A percentile compares a stretch with the other conserved stretches of the same genome.
These are phyloP conservation scores for Luidia sarsii DNA, from an alignment of 53 echinoderm and acorn worm species.

Conservation along the genomic window DNA sequence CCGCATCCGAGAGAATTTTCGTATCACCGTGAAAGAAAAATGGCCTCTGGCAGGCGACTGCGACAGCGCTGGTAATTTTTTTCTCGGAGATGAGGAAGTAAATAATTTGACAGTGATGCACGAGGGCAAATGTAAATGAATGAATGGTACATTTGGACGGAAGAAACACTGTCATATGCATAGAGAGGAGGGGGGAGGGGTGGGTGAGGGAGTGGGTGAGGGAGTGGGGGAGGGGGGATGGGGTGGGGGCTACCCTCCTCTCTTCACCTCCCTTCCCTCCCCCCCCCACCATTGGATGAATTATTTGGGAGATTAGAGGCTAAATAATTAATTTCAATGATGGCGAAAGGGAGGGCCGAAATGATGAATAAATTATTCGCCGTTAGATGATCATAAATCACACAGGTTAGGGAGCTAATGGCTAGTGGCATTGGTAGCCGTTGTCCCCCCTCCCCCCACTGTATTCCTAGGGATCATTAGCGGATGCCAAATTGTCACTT, in stretches of 20 bases:
- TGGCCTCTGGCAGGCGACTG: conserved; percentile 2
- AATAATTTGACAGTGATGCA: conserved; percentile 28
- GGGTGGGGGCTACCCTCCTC: too few species aligned
- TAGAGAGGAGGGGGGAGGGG: too few species aligned
- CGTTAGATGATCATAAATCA: conserved; percentile 25
- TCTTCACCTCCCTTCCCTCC: too few species aligned
- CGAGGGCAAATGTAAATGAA: not conserved
- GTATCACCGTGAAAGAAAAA: conserved; percentile 24
- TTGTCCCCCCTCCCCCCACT: too few species aligned
- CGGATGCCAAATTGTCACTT: too few species aligned
- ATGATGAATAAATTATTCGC: conserved; percentile 31
- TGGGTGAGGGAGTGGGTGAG: too few species aligned
- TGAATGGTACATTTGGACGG: not conserved
- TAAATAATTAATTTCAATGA: conserved; percentile 55
- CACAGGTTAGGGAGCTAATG: not conserved
- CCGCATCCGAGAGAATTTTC: too few species aligned
- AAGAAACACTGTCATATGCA: not conserved
- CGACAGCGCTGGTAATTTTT: conserved; percentile 26
- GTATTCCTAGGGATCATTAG: too few species aligned
- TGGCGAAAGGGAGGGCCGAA: conserved; percentile 23
- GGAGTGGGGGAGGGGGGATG: too few species aligned
- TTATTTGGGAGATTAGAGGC: conserved; percentile 35
- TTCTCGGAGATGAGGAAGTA: conserved; percentile 7
- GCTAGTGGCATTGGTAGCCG: not conserved
- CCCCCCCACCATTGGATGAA: conserved; percentile 14